Evolutionary conservation across 1,140 invertebrate species (phyloP).

Genomic region (Drosophila serrata): DNA sequence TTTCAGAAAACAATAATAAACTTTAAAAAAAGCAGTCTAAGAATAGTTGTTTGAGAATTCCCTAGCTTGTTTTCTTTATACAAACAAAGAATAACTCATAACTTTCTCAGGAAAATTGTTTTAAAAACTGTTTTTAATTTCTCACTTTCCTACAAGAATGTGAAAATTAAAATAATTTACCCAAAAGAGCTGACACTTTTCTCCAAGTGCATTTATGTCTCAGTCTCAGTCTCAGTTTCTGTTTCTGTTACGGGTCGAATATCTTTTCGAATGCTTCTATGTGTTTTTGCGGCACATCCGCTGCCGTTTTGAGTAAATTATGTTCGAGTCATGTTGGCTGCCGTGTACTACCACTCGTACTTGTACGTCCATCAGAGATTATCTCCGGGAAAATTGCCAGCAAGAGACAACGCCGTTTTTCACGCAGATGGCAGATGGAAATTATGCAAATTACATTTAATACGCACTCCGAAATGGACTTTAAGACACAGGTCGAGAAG

Average conservation of each 20-base stretch:
- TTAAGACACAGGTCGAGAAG: constrained; percentile 19
- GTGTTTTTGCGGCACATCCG: constrained; percentile 65
- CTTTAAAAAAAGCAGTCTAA: neutral
- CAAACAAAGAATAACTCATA: no score
- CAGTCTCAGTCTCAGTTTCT: constrained; percentile 20
- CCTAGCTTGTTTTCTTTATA: neutral
- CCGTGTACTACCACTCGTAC: constrained; percentile 23
- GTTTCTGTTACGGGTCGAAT: constrained; percentile 34
- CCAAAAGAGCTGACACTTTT: neutral
- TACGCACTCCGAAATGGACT: constrained; percentile 57
- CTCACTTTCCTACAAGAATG: neutral
- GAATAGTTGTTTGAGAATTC: neutral
- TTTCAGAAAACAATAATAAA: neutral
- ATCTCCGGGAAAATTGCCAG: constrained; percentile 67
- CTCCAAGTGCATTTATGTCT: constrained; percentile 26
- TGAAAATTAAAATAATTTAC: neutral
- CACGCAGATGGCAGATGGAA: constrained; percentile 45
- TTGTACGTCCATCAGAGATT: constrained; percentile 50
- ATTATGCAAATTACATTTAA: constrained; percentile 82
- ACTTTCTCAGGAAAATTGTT: neutral
- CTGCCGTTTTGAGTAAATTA: constrained; percentile 74
- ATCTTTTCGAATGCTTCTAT: constrained; percentile 22
- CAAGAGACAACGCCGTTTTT: constrained; percentile 30
- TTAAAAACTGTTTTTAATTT: neutral
- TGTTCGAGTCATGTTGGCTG: constrained; percentile 78